Base-by-base conservation (phyloP, 2,797 vertebrate genomes). In the Phoeniculus purpureus region DNA sequence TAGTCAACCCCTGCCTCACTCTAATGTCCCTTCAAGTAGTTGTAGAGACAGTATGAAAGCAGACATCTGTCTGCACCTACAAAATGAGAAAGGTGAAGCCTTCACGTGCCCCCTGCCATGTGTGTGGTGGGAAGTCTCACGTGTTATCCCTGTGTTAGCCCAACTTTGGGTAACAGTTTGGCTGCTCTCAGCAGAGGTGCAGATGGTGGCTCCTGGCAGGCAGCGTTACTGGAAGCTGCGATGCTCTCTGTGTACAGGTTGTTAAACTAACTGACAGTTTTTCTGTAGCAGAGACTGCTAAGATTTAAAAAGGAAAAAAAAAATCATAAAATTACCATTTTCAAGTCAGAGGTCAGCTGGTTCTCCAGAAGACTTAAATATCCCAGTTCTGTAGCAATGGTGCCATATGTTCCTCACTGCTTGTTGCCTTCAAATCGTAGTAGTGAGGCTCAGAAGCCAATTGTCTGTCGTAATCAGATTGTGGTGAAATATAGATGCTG, bases 181-280 rank as follows among this genome's bases (percentile, higher is more conserved):
- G 37, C 55, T 91, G 75, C 27, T 75, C 65, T 67, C 48, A 26
- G 37, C 56, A 81, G 87, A 92, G 22, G 89, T 14, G 3, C 94
- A 96, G 96, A 95, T 95, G 93, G 92, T 66, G 26, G 31, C 76
- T 87, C 80, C 91, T 95, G 91, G 93, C 93, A 96, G 92, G 55
- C 86, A 48, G 51, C 43, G 56, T 22, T 92, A 82, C 75, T 92
- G 93, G 92, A 95, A 97, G 93, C 77, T 71, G 34, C 82, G 86
- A 32, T 78, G 79, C 62, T 95, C 40, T 83, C 14, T 88, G 86
- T 79, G 76, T 93, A 21, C 32, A 80, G 84, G 89, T 89, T 92
- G 90, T 92, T 94, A 96, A 92, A 71, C 84, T 93, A 96, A 95
- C 82, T 85, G 90, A 79, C 27, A 48, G 27, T 55, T 90, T 91